Evolutionary conservation across 1,140 invertebrate genomes (phyloP).

Genomic region (Trichomalopsis sarcophagae): DNA sequence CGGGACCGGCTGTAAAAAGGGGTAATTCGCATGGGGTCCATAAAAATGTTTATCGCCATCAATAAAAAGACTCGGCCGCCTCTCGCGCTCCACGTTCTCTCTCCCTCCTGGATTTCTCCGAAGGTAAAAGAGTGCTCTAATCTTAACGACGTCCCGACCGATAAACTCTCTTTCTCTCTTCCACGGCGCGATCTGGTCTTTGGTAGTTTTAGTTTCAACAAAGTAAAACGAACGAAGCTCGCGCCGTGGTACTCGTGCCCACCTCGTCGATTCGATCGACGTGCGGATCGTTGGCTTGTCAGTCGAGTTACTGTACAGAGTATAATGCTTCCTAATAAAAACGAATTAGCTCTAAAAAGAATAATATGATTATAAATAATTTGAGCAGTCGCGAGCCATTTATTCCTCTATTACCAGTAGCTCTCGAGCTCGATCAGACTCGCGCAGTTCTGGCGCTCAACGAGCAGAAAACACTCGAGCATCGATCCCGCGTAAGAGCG

Average conservation of each 20-base stretch:
- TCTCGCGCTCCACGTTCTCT: slow-evolving; percentile 42
- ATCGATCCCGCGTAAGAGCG: neutral
- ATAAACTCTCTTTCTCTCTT: slow-evolving; percentile 60
- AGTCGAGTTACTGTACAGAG: no score
- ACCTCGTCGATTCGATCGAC: neutral
- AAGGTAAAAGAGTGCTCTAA: slow-evolving; percentile 61
- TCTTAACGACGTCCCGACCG: slow-evolving; percentile 64
- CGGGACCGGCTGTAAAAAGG: slow-evolving; percentile 64
- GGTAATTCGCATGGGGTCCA: slow-evolving; percentile 70
- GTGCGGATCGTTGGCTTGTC: neutral
- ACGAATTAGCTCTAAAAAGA: no score
- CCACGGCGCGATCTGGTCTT: slow-evolving; percentile 1
- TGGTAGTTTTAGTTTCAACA: slow-evolving; percentile 44
- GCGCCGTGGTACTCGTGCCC: neutral
- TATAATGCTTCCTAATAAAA: no score
- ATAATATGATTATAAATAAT: no score
- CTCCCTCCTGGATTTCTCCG: slow-evolving; percentile 33
- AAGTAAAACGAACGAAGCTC: slow-evolving; percentile 6
- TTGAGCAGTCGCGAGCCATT: no score
- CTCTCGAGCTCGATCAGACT: no score
- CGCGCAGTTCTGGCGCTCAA: no score
- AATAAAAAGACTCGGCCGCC: slow-evolving; percentile 67
- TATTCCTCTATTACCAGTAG: no score
- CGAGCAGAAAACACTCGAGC: no score
- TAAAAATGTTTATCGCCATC: slow-evolving; percentile 73